phyloP scores from a whole-genome alignment of 2,797 vertebrate genomes.

The Mus minutoides region DNA sequence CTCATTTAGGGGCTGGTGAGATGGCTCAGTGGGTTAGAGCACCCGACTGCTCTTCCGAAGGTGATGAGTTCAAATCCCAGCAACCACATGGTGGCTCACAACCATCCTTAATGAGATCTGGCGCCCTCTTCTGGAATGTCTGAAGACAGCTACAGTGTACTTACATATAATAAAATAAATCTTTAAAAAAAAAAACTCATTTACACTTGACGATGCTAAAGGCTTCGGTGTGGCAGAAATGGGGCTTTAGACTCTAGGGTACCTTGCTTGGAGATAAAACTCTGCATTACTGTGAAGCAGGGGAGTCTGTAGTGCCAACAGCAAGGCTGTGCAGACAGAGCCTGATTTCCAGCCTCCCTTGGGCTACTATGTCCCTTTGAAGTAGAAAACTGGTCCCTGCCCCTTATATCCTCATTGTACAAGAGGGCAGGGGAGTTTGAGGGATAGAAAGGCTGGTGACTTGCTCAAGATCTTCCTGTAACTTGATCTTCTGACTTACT shows the following conservation, averaged over 20 bases:
- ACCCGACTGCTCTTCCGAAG: no score
- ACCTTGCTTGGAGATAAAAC: not conserved
- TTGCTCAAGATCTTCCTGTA: not conserved
- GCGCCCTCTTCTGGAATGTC: no score
- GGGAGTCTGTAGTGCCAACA: not conserved
- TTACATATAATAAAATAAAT: no score
- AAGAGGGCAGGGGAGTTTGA: not conserved
- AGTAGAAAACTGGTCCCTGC: not conserved
- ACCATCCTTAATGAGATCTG: no score
- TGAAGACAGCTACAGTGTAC: no score
- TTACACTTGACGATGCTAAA: conserved; percentile 49
- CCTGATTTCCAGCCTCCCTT: not conserved
- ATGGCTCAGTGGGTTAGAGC: no score
- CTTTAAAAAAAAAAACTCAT: conserved; percentile 74
- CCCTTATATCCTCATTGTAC: not conserved
- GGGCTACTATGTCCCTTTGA: conserved; percentile 8
- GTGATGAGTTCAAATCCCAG: no score
- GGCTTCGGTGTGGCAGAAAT: not conserved
- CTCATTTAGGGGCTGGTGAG: no score
- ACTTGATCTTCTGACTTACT: not conserved
- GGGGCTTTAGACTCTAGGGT: not conserved
- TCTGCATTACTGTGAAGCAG: conserved; percentile 18
- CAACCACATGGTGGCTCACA: no score
- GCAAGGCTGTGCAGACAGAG: not conserved
- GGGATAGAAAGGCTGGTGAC: not conserved